phyloP scores from a whole-genome alignment of 2,797 vertebrate genomes.

The Intellagama lesueurii region DNA sequence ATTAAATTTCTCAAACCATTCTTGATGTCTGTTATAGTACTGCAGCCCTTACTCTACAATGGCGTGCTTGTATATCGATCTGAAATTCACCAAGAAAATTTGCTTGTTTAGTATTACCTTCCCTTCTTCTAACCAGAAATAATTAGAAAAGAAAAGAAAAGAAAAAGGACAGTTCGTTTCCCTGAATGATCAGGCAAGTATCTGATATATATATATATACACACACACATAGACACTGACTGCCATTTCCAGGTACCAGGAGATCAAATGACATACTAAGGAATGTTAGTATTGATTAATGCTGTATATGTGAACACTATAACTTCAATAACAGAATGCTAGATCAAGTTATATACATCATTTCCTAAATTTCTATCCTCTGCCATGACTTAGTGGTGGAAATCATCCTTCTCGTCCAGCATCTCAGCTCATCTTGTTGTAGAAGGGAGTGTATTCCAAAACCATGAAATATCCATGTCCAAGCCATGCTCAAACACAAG shows the following conservation, averaged over 20 bases:
- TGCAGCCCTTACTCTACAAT: conserved; percentile 11
- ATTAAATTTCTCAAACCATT: conserved; percentile 49
- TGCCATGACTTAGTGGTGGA: neutral
- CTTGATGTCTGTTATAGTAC: conserved; percentile 39
- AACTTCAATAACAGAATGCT: neutral
- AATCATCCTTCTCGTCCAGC: neutral
- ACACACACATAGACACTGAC: neutral
- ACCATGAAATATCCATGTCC: neutral
- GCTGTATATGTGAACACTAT: neutral
- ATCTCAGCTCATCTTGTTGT: neutral
- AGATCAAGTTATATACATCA: neutral
- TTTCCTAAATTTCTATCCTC: no score
- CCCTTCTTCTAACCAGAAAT: neutral
- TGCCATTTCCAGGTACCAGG: neutral
- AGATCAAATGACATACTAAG: neutral
- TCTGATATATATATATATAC: neutral
- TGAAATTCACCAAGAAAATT: neutral
- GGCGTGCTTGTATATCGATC: neutral
- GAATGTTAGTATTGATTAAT: neutral
- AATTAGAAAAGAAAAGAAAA: neutral
- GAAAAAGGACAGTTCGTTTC: neutral
- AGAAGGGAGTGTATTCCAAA: neutral
- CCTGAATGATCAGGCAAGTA: neutral
- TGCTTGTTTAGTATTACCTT: neutral
- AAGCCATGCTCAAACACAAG: neutral